phyloP scores from a whole-genome alignment of 2,797 vertebrate genomes.

The Aselliscus stoliczkanus region DNA sequence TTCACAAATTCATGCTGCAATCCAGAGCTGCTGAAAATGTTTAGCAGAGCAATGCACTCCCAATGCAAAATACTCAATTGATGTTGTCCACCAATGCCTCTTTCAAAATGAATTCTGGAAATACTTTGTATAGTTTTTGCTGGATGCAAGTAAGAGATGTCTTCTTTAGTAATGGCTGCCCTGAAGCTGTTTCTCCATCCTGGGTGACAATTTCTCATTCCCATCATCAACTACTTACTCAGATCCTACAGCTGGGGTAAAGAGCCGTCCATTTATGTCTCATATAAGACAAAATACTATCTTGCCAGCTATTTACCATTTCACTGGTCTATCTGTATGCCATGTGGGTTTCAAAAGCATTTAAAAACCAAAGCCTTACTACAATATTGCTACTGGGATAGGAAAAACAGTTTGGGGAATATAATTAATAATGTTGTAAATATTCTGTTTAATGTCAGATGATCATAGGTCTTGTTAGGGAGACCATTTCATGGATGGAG shows the following conservation, averaged over 20 bases:
- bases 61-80: not conserved
- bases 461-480: too few relatives aligned
- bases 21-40: not conserved
- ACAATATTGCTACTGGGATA: too few relatives aligned
- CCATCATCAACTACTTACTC: accelerated
- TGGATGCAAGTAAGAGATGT: not conserved
- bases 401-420: too few relatives aligned
- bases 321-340: not conserved
- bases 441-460: too few relatives aligned
- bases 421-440: too few relatives aligned
- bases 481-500: too few relatives aligned
- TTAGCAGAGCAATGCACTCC: not conserved
- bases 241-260: not conserved
- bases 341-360: not conserved
- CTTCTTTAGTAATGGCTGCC: not conserved
- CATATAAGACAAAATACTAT: not conserved
- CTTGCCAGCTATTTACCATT: not conserved
- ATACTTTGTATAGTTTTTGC: not conserved
- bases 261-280: not conserved
- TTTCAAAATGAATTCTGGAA: not conserved
- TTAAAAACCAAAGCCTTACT: not conserved
- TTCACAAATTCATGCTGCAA: not conserved
- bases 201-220: not conserved
- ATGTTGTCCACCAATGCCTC: not conserved
- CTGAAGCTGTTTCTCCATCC: not conserved